Evolutionary conservation across 1,140 invertebrate genomes (phyloP), one percentile per base, ranked within the genome.

Genomic region (Ceratina japonica): DNA sequence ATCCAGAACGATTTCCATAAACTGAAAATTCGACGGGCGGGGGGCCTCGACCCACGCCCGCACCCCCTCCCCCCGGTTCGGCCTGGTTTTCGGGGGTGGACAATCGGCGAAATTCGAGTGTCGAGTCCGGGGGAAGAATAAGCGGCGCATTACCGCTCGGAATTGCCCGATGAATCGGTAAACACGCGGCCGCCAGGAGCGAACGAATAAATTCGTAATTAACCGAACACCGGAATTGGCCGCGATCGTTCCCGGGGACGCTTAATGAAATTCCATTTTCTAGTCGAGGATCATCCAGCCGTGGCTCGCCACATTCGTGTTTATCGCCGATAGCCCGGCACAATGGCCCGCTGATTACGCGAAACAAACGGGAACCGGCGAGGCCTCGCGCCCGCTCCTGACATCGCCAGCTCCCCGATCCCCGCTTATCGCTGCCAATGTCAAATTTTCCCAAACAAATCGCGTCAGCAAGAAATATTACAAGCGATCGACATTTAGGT

Each of bases 181-280:
- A 85, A 84, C 82, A 62, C 13, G 27, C 37, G 37, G 37, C 37
- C 37, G 68, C 54, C 22, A 22, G 31, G 37, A 75, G 49, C 37
- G 73, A 64, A 63, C 61, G 54, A 58, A 74, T 84, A 74, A 71
- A 81, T 81, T 74, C 61, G 37, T 84, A 85, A 85, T 85, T 85
- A 74, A 84, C 73, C 65, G 24, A 56, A 63, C 54, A 27, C 52
- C 54, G 24, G 20, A 68, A 74, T 79, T 13, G 61, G 69, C n/a
- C 54, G 22, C 4, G 22, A 59, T 22, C 56, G 24, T 24, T 51
- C 5, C 22, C n/a, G 56, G 44, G 16, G 27, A 3, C 66, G 82
- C 10, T 84, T 62, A 59, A 84, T 73, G 64, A 74, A 84, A 74
- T 72, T 58, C 69, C 49, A 84, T 84, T 84, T 79, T 79, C 74